phyloP scores from a whole-genome alignment of 2,113 vertebrate genomes.

The Lipophrys pholis region DNA sequence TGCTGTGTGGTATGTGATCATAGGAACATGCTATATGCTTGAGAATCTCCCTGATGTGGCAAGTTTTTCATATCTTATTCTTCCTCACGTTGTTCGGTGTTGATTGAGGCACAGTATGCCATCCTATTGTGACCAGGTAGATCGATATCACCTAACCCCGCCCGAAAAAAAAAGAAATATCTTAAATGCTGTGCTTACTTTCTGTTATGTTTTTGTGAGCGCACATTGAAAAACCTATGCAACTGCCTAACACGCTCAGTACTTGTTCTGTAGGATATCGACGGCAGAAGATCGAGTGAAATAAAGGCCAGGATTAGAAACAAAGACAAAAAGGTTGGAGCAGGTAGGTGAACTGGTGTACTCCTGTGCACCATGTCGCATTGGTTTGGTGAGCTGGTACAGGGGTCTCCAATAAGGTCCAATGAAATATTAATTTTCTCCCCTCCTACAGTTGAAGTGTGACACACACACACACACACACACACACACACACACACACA shows the following conservation, averaged over 20 bases:
- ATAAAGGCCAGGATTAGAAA: not conserved
- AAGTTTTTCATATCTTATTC: too few relatives aligned
- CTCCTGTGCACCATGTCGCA: constrained; percentile 43
- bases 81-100: too few relatives aligned
- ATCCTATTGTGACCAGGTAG: too few relatives aligned
- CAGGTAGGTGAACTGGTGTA: constrained; percentile 44
- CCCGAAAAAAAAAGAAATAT: too few relatives aligned
- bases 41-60: too few relatives aligned
- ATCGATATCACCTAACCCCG: too few relatives aligned
- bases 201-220: too few relatives aligned
- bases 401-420: constrained; percentile 82
- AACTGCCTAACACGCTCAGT: not conserved
- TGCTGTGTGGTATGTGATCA: too few relatives aligned
- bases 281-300: constrained; percentile 4
- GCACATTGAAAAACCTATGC: too few relatives aligned
- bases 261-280: not conserved
- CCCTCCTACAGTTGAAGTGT: constrained; percentile 71
- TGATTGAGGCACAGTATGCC: too few relatives aligned
- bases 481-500: constrained; percentile 61
- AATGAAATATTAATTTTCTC: constrained; percentile 84
- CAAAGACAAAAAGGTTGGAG: constrained; percentile 37
- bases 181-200: too few relatives aligned
- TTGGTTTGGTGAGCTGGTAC: constrained; percentile 70
- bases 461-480: constrained; percentile 59
- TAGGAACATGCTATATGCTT: too few relatives aligned